Evolutionary conservation across 2,113 vertebrate species (phyloP), one percentile per base, ranked within the genome.

Genomic region (Phalacrocorax pelagicus): DNA sequence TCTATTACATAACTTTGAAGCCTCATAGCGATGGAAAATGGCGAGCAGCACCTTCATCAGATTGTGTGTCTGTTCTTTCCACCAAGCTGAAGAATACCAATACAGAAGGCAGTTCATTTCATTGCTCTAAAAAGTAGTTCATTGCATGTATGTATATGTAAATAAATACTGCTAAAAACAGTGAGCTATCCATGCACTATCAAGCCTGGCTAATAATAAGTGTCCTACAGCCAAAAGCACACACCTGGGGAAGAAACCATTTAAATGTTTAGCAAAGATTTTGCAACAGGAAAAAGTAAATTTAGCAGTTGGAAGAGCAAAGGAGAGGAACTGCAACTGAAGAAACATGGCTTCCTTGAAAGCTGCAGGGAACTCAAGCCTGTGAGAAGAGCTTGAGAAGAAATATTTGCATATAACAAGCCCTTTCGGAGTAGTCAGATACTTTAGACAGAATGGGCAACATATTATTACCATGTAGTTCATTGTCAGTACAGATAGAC

Each of bases 371-470:
- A 81, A 55, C 34, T 30, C 75, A 58, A 42, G 55, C 67, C 36
- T 90, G 14, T 51, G 73, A 85, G 47, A 78, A 57, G n/a, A 73
- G n/a, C 34, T 77, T 83, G 87, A 61, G 92, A 81, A 71, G 55
- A 82, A 89, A 54, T 42, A 83, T 93, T 96, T 96, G 72, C 70
- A 80, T 92, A 71, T 81, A 84, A 91, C 46, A 94, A 86, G 11
- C 51, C 55, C 70, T 92, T 23, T 61, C 13, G 5, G 59, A 62
- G 51, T 82, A 77, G 44, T 73, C 88, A 94, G 86, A 74, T 94
- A 88, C 75, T 97, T 97, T 86, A 86, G 57, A 44, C 65, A 93
- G 85, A 97, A 94, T 51, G 29, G 81, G 65, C 77, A 90, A 92
- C 79, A 34, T 84, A 27, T 59, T 88, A 81, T 94, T 90, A 81